Evolutionary conservation across 1,140 invertebrate species (phyloP).

Genomic region (Pseudomyrmex cubaensis): DNA sequence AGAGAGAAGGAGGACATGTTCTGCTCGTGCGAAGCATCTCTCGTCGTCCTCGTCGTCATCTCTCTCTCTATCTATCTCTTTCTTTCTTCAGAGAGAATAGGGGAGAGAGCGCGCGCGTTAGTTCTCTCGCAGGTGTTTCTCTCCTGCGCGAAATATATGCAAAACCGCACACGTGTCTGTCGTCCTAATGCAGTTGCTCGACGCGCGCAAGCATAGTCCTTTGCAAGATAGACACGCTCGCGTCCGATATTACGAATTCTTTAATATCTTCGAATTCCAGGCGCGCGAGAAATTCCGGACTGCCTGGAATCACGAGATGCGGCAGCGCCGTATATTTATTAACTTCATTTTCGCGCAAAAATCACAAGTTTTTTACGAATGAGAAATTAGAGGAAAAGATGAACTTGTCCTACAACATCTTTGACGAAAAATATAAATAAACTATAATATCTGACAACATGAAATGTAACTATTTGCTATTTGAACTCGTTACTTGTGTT

Average conservation of each 20-base stretch:
- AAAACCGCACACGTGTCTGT: slow-evolving; percentile 49
- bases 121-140: slow-evolving; percentile 53
- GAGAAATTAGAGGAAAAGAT: no score
- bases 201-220: slow-evolving; percentile 17
- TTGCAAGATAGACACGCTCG: not conserved
- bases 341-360: not conserved
- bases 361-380: not conserved
- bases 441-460: not conserved
- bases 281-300: slow-evolving; percentile 20
- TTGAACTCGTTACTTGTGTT: not conserved
- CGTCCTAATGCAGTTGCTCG: slow-evolving; percentile 41
- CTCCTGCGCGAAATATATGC: slow-evolving; percentile 28
- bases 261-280: slow-evolving; percentile 46
- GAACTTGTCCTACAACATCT: not conserved
- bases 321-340: slow-evolving; percentile 5
- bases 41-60: not conserved
- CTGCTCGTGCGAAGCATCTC: not conserved
- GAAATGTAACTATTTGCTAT: not conserved
- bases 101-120: not conserved
- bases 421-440: not conserved
- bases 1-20: not conserved
- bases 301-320: not conserved
- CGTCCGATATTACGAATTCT: slow-evolving; percentile 50
- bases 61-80: not conserved
- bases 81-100: not conserved